A percentile compares a stretch with the other conserved stretches of the same genome.
Conservation (phyloP, 2,113 vertebrate genomes). For the Setophaga petechia region DNA sequence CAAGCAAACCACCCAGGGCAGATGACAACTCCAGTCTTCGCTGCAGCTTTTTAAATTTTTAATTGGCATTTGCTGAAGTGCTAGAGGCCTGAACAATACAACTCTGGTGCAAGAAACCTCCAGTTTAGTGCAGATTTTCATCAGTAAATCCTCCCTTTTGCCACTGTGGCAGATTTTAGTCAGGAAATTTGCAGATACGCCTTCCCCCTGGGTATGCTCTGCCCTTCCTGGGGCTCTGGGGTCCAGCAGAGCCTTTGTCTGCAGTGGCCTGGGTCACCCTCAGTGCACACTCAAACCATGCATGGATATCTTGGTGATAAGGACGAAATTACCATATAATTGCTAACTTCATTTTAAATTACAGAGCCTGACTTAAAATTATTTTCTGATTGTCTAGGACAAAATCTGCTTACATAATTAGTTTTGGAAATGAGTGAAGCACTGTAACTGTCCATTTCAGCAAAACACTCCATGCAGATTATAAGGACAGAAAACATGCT, state of each 20-base stretch:
- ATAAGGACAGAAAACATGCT: neutral
- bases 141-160: neutral
- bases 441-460: neutral
- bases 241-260: neutral
- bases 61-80: neutral
- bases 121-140: neutral
- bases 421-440: neutral
- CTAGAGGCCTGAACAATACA: neutral
- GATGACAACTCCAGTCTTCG: neutral
- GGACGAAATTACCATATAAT: neutral
- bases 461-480: neutral
- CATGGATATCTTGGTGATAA: neutral
- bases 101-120: neutral
- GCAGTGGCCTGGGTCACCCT: neutral
- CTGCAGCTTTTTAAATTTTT: neutral
- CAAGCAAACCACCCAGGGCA: neutral
- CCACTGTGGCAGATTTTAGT: neutral
- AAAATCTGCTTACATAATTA: neutral
- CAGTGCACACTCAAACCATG: neutral
- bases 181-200: neutral
- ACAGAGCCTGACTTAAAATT: neutral
- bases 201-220: neutral
- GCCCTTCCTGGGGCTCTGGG: neutral
- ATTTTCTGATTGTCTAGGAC: conserved; percentile 2
- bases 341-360: conserved; percentile 8